These are phyloP conservation scores for Oligia fasciuncula DNA, from an alignment of 2,888 invertebrate species.

Conservation along the genomic window DNA sequence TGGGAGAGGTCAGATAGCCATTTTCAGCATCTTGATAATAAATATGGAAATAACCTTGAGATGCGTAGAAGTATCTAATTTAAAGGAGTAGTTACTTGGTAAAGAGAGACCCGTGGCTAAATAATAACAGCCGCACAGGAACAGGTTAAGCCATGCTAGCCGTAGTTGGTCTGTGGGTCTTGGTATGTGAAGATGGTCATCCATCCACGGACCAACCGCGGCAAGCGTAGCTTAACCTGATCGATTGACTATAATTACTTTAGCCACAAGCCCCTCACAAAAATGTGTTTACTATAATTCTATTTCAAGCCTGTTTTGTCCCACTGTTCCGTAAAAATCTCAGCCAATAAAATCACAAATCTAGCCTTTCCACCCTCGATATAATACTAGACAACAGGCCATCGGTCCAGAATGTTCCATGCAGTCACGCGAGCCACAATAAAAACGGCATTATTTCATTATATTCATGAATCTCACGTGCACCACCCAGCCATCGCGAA, in stretches of 20 bases:
- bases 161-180: too few relatives aligned
- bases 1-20: conserved; percentile 26
- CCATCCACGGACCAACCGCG: too few relatives aligned
- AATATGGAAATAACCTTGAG: background rate
- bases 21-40: conserved; percentile 25
- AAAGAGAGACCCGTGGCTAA: too few relatives aligned
- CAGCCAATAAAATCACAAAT: background rate
- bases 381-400: conserved; percentile 37
- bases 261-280: background rate
- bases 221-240: too few relatives aligned
- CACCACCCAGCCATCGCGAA: conserved; percentile 29
- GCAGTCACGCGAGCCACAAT: conserved; percentile 59
- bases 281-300: background rate
- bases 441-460: conserved; percentile 54
- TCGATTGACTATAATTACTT: too few relatives aligned
- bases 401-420: conserved; percentile 23
- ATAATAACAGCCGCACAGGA: too few relatives aligned
- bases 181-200: too few relatives aligned
- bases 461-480: conserved; percentile 63
- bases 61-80: background rate
- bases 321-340: background rate
- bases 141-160: too few relatives aligned
- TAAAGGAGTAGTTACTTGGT: background rate
- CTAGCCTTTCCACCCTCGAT: background rate
- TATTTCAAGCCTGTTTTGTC: background rate